Percentiles rank a stretch among this genome's conserved stretches.
These are phyloP conservation scores for Magallana gigas DNA, from an alignment of 1,140 invertebrate species.

Conservation along the genomic window DNA sequence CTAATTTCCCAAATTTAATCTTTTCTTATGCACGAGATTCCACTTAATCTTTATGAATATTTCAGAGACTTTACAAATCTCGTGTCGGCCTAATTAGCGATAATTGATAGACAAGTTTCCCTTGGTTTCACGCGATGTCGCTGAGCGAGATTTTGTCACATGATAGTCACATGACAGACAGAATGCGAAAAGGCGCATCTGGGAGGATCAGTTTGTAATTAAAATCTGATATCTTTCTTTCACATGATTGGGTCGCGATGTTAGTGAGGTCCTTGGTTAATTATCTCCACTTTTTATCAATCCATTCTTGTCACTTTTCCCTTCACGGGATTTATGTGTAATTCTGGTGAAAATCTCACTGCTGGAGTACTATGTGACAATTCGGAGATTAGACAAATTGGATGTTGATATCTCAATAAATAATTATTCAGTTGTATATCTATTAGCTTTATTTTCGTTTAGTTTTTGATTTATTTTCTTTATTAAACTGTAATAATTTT, in stretches of 20 bases:
- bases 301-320: slow-evolving; percentile 19
- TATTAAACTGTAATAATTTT: no score
- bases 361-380: no score
- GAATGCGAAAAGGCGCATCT: slow-evolving; percentile 11
- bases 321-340: neutral
- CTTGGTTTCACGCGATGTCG: neutral
- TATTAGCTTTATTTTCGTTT: no score
- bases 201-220: slow-evolving; percentile 33
- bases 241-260: slow-evolving; percentile 18
- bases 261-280: slow-evolving; percentile 22
- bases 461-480: no score
- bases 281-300: slow-evolving; percentile 16
- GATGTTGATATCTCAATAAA: no score
- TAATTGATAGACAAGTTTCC: slow-evolving; percentile 28
- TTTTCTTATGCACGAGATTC: slow-evolving; percentile 13
- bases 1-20: slow-evolving; percentile 38
- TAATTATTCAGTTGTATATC: no score
- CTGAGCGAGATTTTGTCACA: slow-evolving; percentile 1
- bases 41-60: slow-evolving; percentile 31
- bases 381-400: no score
- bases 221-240: slow-evolving; percentile 37
- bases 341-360: no score
- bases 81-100: slow-evolving; percentile 20
- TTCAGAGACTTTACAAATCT: slow-evolving; percentile 35
- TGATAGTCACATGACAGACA: slow-evolving; percentile 31